phyloP scores from a whole-genome alignment of 2,888 invertebrate species.

The Rhamphomyia laevipes region DNA sequence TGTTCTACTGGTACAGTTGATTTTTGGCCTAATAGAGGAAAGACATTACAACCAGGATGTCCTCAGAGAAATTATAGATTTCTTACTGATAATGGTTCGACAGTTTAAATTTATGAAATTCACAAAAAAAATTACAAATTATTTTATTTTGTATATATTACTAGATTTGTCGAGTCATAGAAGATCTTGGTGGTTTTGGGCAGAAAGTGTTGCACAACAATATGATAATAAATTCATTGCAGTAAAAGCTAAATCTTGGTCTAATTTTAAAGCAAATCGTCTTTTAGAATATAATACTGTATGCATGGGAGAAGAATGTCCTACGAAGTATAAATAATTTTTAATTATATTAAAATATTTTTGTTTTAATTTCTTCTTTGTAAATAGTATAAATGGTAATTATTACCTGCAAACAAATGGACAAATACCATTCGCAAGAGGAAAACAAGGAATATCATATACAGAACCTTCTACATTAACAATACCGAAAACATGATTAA shows the following conservation, averaged over 20 bases:
- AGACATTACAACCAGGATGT: conserved; percentile 48
- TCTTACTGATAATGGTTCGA: conserved; percentile 32
- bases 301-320: conserved; percentile 34
- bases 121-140: not conserved
- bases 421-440: conserved; percentile 28
- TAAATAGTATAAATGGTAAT: conserved; percentile 27
- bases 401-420: conserved; percentile 37
- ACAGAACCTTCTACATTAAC: no score
- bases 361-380: conserved; percentile 11
- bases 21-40: conserved; percentile 52
- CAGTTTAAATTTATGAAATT: no score
- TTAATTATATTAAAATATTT: not conserved
- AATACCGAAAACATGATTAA: no score
- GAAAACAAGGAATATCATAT: conserved; percentile 10
- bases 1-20: conserved; percentile 46
- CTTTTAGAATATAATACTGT: conserved; percentile 11
- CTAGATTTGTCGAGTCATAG: conserved; percentile 49
- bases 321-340: conserved; percentile 22
- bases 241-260: conserved; percentile 43
- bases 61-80: conserved; percentile 37
- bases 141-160: not conserved
- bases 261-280: conserved; percentile 40
- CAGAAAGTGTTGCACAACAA: conserved; percentile 41
- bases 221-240: conserved; percentile 40
- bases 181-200: conserved; percentile 50